Percentiles rank a stretch among this genome's conserved stretches.
phyloP scores from a whole-genome alignment of 37 sponge, comb jelly and placozoan genomes.

The Hormiphora californensis region DNA sequence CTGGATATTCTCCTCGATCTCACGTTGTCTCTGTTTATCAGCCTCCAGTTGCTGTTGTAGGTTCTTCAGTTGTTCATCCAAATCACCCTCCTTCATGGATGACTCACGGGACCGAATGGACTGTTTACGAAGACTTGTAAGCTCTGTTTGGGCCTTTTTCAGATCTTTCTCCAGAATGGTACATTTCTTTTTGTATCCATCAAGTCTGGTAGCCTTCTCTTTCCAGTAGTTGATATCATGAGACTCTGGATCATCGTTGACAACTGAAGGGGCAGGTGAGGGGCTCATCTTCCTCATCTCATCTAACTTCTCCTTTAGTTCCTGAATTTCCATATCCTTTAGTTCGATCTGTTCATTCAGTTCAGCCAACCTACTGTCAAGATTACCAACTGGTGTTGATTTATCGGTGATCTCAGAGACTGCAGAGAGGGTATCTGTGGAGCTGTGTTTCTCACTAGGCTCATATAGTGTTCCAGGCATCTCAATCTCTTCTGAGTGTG shows the following conservation, averaged over 20 bases:
- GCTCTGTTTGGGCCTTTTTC: neutral
- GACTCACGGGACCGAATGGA: neutral
- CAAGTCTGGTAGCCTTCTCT: neutral
- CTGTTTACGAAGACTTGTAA: slow-evolving; percentile 8
- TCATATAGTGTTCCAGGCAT: slow-evolving; percentile 26
- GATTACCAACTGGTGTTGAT: neutral
- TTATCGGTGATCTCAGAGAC: slow-evolving; percentile 48
- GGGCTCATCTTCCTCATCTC: slow-evolving; percentile 2
- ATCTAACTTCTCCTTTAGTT: neutral
- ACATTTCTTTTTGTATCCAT: slow-evolving; percentile 41
- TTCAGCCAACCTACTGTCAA: neutral
- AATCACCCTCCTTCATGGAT: neutral
- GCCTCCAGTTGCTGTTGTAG: slow-evolving; percentile 7
- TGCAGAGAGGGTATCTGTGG: slow-evolving; percentile 27
- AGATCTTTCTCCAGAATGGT: slow-evolving; percentile 29
- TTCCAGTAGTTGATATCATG: slow-evolving; percentile 51
- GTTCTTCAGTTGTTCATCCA: slow-evolving; percentile 31
- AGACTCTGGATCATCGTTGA: slow-evolving; percentile 31
- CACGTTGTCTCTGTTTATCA: slow-evolving; percentile 1
- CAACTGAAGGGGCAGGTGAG: neutral
- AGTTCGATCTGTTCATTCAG: neutral
- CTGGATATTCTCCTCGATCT: slow-evolving; percentile 38
- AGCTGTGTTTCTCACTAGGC: slow-evolving; percentile 14
- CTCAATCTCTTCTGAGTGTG: neutral
- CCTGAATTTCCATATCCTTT: slow-evolving; percentile 8